phyloP scores from a whole-genome alignment of 2,113 vertebrate genomes.

The Myiozetetes cayanensis region DNA sequence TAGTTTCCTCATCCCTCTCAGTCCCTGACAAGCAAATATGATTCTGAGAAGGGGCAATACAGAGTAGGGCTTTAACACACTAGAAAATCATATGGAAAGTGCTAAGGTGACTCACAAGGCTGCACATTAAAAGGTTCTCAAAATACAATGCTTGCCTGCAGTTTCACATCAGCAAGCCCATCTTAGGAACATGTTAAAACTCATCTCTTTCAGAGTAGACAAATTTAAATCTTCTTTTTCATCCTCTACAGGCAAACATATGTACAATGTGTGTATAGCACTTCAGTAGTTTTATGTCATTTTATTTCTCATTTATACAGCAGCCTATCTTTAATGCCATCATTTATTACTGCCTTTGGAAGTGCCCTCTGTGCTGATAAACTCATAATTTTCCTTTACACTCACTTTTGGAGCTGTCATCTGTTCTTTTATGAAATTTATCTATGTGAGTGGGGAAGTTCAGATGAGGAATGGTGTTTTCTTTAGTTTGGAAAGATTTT shows the following conservation, averaged over 20 bases:
- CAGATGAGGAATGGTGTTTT: slow-evolving; percentile 34
- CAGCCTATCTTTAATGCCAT: slow-evolving; percentile 37
- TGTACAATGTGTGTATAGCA: neutral
- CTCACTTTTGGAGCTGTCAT: slow-evolving; percentile 36
- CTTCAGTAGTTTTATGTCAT: slow-evolving; percentile 41
- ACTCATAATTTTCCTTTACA: slow-evolving; percentile 48
- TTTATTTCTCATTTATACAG: slow-evolving; percentile 44
- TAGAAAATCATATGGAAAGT: neutral
- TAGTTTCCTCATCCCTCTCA: neutral
- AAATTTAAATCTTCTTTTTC: slow-evolving; percentile 12
- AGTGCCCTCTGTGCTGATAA: slow-evolving; percentile 26
- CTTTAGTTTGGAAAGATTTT: slow-evolving; percentile 30
- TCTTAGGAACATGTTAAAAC: neutral
- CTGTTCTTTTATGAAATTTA: slow-evolving; percentile 12
- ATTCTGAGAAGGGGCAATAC: neutral
- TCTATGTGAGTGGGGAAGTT: neutral
- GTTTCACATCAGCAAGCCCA: neutral
- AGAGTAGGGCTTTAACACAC: neutral
- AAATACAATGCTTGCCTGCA: neutral
- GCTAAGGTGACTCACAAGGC: neutral
- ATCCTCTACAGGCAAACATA: slow-evolving; percentile 2
- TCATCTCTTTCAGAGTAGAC: neutral
- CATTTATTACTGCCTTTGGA: slow-evolving; percentile 46
- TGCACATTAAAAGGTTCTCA: neutral
- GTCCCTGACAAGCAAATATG: neutral